Percentiles rank a stretch among this genome's conserved stretches.
These are phyloP conservation scores for Gorsachius magnificus DNA, from an alignment of 2,797 vertebrate species.

Conservation along the genomic window DNA sequence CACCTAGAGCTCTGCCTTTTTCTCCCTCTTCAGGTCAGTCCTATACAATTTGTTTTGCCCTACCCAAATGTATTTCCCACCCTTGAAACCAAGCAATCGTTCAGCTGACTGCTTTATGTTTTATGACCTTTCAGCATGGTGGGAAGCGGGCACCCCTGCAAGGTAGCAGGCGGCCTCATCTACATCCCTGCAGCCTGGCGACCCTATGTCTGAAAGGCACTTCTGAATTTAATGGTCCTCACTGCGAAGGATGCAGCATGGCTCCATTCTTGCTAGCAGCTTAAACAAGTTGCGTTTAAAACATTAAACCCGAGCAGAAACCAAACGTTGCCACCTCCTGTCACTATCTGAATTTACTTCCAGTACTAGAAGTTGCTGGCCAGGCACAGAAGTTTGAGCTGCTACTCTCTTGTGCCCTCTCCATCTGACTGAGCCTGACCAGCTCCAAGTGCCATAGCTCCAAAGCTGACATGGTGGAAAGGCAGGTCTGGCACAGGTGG, in stretches of 20 bases:
- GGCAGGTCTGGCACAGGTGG: not conserved
- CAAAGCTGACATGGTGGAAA: accelerated
- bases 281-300: not conserved
- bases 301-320: not conserved
- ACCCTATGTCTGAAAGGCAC: not conserved
- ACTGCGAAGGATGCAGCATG: not conserved
- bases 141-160: not conserved
- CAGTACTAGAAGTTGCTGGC: not conserved
- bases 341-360: not conserved
- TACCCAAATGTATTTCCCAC: not conserved
- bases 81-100: not conserved
- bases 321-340: not conserved
- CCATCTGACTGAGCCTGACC: not conserved
- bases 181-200: not conserved
- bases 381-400: not conserved
- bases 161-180: not conserved
- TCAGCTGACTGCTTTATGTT: not conserved
- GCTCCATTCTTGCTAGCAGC: not conserved
- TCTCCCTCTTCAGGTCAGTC: not conserved
- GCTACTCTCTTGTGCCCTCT: not conserved
- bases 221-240: not conserved
- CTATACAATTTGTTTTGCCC: not conserved
- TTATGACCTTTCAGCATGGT: not conserved
- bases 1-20: not conserved
- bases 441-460: not conserved